Evolutionary conservation across 2,797 vertebrate species (phyloP).

Genomic region (Leptodactylus fallax): DNA sequence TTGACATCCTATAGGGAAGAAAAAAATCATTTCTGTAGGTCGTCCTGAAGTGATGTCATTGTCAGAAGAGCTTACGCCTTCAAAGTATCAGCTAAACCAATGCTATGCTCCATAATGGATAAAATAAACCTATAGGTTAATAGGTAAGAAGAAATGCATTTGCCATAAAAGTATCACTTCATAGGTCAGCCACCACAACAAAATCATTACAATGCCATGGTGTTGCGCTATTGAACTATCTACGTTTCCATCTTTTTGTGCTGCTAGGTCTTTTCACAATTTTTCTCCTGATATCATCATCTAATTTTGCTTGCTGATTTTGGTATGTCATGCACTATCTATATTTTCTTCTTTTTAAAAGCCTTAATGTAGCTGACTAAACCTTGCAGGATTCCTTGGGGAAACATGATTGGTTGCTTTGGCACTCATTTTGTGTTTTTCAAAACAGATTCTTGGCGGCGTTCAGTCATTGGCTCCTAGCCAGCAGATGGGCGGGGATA

Average conservation of each 20-base stretch:
- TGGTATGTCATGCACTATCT: constrained; percentile 30
- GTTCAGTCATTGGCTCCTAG: constrained; percentile 56
- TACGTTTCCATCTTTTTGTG: background rate
- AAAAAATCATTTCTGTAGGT: no score
- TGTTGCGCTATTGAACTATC: background rate
- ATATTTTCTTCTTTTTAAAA: constrained; percentile 48
- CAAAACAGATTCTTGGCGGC: constrained; percentile 67
- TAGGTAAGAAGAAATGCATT: background rate
- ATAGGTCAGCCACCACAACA: background rate
- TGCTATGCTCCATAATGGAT: background rate
- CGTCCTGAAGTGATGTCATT: background rate
- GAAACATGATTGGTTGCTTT: constrained; percentile 65
- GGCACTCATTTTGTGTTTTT: constrained; percentile 64
- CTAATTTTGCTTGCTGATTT: constrained; percentile 47
- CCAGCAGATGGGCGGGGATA: constrained; percentile 13
- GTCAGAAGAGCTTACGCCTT: background rate
- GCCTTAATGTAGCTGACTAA: constrained; percentile 62
- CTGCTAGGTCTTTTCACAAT: background rate
- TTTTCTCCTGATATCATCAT: constrained; percentile 40
- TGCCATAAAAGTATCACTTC: background rate
- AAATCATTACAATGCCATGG: background rate
- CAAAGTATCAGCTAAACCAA: background rate
- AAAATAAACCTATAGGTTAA: background rate
- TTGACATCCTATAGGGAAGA: no score
- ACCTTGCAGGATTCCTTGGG: constrained; percentile 64